Percentiles rank a stretch among this genome's conserved stretches.
These are phyloP conservation scores for Archivesica marissinica DNA, from an alignment of 1,140 invertebrate genomes.

Conservation along the genomic window DNA sequence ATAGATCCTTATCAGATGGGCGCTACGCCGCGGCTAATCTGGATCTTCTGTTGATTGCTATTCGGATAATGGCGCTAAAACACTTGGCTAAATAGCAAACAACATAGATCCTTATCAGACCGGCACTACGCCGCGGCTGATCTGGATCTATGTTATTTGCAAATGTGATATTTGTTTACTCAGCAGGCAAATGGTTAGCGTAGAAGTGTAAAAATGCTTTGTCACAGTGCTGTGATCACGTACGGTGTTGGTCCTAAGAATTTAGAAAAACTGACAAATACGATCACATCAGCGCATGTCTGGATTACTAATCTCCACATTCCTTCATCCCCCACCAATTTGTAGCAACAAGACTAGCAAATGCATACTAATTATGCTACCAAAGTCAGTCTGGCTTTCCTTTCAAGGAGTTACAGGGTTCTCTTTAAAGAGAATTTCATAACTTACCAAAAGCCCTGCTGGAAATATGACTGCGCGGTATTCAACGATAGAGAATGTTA, in stretches of 20 bases:
- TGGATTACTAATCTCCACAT: conserved; percentile 10
- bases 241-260: too few relatives aligned
- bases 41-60: too few relatives aligned
- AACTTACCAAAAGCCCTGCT: not conserved
- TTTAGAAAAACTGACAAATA: too few relatives aligned
- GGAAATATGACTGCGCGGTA: not conserved
- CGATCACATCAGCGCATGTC: too few relatives aligned
- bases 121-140: too few relatives aligned
- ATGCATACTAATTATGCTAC: conserved; percentile 14
- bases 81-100: too few relatives aligned
- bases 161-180: not conserved
- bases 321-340: not conserved
- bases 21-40: too few relatives aligned
- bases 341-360: conserved; percentile 15
- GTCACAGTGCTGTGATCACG: too few relatives aligned
- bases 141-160: too few relatives aligned
- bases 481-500: not conserved
- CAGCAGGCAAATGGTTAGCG: not conserved
- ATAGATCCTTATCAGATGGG: too few relatives aligned
- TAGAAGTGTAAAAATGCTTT: not conserved
- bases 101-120: too few relatives aligned
- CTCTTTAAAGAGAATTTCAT: not conserved
- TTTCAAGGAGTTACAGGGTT: not conserved
- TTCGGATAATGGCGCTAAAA: too few relatives aligned
- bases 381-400: not conserved